Percentiles rank a stretch among this genome's conserved stretches.
Evolutionary conservation across 2,113 vertebrate genomes (phyloP).

Genomic region (Psittacus erithacus): DNA sequence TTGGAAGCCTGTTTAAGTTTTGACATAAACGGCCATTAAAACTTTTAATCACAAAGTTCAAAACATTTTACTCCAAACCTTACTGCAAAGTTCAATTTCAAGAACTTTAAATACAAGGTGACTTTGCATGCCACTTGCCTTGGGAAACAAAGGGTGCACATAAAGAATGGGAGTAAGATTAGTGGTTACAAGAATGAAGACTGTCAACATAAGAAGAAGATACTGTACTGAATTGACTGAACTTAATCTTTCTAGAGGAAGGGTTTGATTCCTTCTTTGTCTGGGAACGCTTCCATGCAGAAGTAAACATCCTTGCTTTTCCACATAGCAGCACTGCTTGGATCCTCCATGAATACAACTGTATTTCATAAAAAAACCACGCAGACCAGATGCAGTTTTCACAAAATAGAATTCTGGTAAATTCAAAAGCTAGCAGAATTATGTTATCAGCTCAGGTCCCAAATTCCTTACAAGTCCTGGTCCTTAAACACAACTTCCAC

Average conservation of each 20-base stretch:
- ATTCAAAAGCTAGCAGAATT: not conserved
- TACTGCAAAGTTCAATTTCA: not conserved
- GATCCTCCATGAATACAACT: not conserved
- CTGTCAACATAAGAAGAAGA: not conserved
- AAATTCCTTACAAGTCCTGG: not conserved
- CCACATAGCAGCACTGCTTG: not conserved
- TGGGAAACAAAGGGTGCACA: not conserved
- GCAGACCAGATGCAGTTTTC: not conserved
- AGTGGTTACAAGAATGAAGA: not conserved
- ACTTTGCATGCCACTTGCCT: not conserved
- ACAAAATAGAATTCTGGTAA: not conserved
- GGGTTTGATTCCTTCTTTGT: not conserved
- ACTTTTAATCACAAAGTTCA: not conserved
- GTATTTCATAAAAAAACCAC: not conserved
- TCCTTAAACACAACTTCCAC: not conserved
- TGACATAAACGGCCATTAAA: not conserved
- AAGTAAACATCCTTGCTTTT: slow-evolving; percentile 5
- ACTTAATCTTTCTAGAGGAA: not conserved
- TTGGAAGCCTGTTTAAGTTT: not conserved
- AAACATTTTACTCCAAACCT: not conserved
- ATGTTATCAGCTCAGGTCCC: not conserved
- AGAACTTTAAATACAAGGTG: not conserved
- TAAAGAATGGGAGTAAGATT: not conserved
- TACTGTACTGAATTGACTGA: not conserved
- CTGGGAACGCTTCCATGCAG: not conserved